A percentile compares a stretch with the other conserved stretches of the same genome.
phyloP scores from a whole-genome alignment of 1,140 invertebrate genomes.

The Sarcophaga bullata region DNA sequence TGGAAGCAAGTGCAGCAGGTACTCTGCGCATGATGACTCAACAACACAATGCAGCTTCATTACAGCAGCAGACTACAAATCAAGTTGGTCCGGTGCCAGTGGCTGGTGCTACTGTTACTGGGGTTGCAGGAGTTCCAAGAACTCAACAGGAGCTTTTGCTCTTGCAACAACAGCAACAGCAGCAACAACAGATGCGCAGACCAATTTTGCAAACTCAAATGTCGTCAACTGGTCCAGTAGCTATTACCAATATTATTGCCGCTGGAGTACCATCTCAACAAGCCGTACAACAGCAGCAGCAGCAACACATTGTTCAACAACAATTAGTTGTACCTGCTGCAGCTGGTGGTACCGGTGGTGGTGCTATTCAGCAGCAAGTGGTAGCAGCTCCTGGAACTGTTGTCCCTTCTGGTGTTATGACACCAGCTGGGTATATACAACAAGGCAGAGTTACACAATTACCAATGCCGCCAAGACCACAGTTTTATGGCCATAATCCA shows the following conservation, averaged over 20 bases:
- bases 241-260: constrained; percentile 25
- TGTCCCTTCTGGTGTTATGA: constrained; percentile 48
- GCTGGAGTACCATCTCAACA: constrained; percentile 33
- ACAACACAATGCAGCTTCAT: constrained; percentile 75
- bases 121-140: constrained; percentile 50
- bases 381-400: constrained; percentile 52
- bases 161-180: constrained; percentile 59
- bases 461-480: constrained; percentile 71
- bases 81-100: constrained; percentile 47
- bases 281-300: not conserved
- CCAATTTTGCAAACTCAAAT: constrained; percentile 42
- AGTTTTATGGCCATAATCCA: constrained; percentile 88
- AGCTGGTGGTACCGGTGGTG: constrained; percentile 35
- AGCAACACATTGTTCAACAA: constrained; percentile 49
- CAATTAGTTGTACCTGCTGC: constrained; percentile 66
- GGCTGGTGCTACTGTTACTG: constrained; percentile 44
- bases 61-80: constrained; percentile 51
- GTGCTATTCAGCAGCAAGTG: constrained; percentile 58
- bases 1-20: constrained; percentile 75
- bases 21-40: constrained; percentile 82
- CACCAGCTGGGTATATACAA: constrained; percentile 57
- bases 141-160: constrained; percentile 58
- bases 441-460: constrained; percentile 53
- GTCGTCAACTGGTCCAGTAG: constrained; percentile 37
- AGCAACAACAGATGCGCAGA: constrained; percentile 50